These are phyloP conservation scores for Merodon equestris DNA, from an alignment of 2,888 invertebrate species.

Conservation along the genomic window DNA sequence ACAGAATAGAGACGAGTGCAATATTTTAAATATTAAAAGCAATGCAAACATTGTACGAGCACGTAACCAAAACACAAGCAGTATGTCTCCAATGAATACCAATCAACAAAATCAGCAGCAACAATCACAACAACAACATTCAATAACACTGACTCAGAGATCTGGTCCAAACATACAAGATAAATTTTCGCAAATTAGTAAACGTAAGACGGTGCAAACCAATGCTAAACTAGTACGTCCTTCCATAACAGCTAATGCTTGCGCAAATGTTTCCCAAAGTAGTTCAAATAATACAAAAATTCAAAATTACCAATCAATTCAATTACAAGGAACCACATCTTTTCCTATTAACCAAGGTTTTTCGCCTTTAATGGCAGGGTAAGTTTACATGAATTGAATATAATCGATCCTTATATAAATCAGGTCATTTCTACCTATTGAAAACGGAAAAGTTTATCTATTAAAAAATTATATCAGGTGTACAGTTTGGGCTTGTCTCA, in stretches of 20 bases:
- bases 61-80: constrained; percentile 23
- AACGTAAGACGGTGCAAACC: constrained; percentile 84
- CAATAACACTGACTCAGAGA: constrained; percentile 59
- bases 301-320: constrained; percentile 70
- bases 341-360: constrained; percentile 69
- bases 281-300: constrained; percentile 60
- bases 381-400: constrained; percentile 25
- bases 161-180: constrained; percentile 74
- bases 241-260: constrained; percentile 80
- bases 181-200: constrained; percentile 89
- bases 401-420: no score
- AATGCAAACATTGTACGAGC: constrained; percentile 18
- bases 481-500: no score
- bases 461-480: no score
- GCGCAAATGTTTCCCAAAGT: constrained; percentile 60
- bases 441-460: no score
- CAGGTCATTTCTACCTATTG: no score
- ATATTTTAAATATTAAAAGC: constrained; percentile 28
- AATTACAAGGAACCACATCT: constrained; percentile 71
- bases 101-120: constrained; percentile 19
- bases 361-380: constrained; percentile 70
- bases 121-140: constrained; percentile 35
- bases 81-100: constrained; percentile 14
- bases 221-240: constrained; percentile 84
- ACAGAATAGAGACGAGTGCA: constrained; percentile 41